Evolutionary conservation across 35 echinoderm and acorn worm genomes (phyloP).

Genomic region (Eucidaris tribuloides): DNA sequence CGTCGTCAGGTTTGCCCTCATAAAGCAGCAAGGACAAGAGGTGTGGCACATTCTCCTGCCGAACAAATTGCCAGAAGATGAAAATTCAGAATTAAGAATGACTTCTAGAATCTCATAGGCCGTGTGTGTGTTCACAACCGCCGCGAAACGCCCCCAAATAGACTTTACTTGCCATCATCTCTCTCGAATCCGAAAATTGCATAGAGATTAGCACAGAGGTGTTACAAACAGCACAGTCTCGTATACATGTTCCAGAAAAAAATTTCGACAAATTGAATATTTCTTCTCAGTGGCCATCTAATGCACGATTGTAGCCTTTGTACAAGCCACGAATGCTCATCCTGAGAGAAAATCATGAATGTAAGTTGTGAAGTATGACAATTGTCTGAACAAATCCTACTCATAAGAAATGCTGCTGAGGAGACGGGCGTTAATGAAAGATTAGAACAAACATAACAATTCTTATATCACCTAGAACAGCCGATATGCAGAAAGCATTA

Average conservation of each 20-base stretch:
- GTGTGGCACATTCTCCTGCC: too few relatives aligned
- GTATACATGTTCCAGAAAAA: neutral
- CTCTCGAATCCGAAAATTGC: neutral
- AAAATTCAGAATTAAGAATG: neutral
- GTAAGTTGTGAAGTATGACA: neutral
- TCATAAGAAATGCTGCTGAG: neutral
- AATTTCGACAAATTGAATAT: neutral
- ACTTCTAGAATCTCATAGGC: neutral
- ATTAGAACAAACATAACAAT: neutral
- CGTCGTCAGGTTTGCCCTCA: too few relatives aligned
- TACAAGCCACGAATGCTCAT: neutral
- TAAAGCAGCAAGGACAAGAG: too few relatives aligned
- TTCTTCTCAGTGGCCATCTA: neutral
- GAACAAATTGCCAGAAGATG: too few relatives aligned
- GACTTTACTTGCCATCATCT: neutral
- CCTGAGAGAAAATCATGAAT: neutral
- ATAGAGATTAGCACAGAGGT: neutral
- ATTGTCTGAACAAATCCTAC: neutral
- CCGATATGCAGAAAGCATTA: neutral
- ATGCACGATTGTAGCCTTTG: neutral
- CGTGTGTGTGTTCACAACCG: neutral
- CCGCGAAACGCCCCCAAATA: neutral
- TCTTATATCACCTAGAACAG: neutral
- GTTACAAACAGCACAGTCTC: neutral
- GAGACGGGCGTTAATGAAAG: neutral